Conservation (phyloP, 2,888 invertebrate species). For the Drosophila ezoana region DNA sequence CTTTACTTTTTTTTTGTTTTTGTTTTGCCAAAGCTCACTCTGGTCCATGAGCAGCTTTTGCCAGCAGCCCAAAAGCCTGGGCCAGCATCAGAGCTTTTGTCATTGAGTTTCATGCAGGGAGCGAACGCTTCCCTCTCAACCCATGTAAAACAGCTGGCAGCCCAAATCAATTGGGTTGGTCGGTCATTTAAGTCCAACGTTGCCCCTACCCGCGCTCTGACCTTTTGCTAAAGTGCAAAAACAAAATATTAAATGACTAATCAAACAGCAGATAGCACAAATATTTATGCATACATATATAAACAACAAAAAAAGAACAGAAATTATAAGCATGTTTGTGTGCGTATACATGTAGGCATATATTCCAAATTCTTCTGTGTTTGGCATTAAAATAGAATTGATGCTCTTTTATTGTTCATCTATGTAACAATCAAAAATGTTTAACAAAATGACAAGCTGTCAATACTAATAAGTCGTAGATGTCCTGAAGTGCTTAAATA, state of each 20-base stretch:
- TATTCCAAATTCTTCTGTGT: no score
- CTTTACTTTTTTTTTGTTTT: constrained; percentile 7
- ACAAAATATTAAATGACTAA: not conserved
- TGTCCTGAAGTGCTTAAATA: constrained; percentile 26
- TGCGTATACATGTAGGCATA: no score
- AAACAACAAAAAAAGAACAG: not conserved
- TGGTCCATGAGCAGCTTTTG: not conserved
- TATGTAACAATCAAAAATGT: no score
- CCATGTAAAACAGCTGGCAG: constrained; percentile 22
- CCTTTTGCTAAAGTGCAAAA: not conserved
- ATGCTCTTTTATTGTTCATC: no score
- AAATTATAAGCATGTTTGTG: no score
- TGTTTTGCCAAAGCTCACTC: constrained; percentile 2
- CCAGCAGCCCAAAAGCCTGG: not conserved
- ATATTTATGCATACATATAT: not conserved
- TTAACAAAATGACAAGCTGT: not conserved
- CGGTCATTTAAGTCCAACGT: constrained; percentile 10
- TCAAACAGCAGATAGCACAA: no score
- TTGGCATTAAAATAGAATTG: no score
- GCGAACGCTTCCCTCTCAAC: not conserved
- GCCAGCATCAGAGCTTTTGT: constrained; percentile 35
- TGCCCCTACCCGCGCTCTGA: not conserved
- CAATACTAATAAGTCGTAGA: not conserved
- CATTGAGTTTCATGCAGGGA: constrained; percentile 23
- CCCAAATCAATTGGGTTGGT: constrained; percentile 17